Evolutionary conservation across 2,888 invertebrate genomes (phyloP), one percentile per base, ranked within the genome.

Genomic region (Nomada fucata): DNA sequence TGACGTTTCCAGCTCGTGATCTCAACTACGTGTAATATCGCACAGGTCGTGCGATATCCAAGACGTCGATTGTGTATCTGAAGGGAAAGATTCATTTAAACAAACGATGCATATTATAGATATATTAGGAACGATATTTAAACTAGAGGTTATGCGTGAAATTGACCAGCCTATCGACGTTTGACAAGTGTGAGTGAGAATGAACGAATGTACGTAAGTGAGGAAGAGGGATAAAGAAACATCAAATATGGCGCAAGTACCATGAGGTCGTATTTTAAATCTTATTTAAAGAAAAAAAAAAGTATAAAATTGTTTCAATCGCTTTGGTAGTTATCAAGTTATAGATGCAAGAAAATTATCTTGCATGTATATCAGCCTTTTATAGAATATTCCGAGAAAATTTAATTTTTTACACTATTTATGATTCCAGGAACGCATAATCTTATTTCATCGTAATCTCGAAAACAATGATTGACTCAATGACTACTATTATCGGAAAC

Each of bases 1-100:
- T 84, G 86, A 82, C 82, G 86, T 90, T 89, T 89, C 88, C 92
- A 92, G 92, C 92, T 92, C 90, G 90, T 92, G 92, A 92, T 92
- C 92, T 92, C 92, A 92, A 87, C 88, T 87, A 88, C 73, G 84
- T 81, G 77, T 90, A 88, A 86, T 86, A 82, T 82, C 84, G 86
- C 83, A 82, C 29, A 20, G 57, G 63, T 85, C 85, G 47, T 86
- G 82, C 86, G 86, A 89, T 87, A 65, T 82, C 76, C 75, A 85
- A 79, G 83, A 84, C 75, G 84, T 76, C 86, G 84, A 83, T 78
- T 78, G 76, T 88, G 81, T 83, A 85, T 76, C 65, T 74, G 79
- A 77, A 76, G 50, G 72, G 53, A 55, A 82, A 85, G 74, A 60
- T 68, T 61, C 29, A 73, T 79, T 59, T 71, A 69, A 79, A 81